Conservation (phyloP, 2,113 vertebrate genomes). For the Oreochromis niloticus region DNA sequence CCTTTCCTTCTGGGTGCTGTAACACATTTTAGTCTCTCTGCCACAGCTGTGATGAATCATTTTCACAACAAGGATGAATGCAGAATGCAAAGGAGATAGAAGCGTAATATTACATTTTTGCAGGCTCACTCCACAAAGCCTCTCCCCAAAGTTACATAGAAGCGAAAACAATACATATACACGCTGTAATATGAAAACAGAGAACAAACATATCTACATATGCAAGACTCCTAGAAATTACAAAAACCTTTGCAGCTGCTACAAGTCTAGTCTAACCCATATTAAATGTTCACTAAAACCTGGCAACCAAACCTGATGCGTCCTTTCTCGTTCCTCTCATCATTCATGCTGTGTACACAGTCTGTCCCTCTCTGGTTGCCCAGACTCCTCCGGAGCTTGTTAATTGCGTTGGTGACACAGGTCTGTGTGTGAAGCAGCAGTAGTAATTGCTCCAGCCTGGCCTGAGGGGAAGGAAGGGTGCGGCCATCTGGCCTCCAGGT, state of each 20-base stretch:
- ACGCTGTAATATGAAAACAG: not conserved
- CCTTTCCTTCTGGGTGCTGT: conserved; percentile 40
- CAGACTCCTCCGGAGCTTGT: conserved; percentile 45
- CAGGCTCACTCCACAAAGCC: not conserved
- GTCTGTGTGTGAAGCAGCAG: conserved; percentile 47
- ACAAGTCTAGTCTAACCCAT: not conserved
- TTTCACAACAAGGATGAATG: conserved; percentile 34
- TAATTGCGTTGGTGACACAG: conserved; percentile 55
- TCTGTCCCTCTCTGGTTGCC: conserved; percentile 40
- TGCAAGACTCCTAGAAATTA: not conserved
- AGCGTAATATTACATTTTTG: not conserved
- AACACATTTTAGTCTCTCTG: conserved; percentile 33
- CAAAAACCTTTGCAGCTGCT: not conserved
- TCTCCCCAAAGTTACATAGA: not conserved
- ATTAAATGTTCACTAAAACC: not conserved
- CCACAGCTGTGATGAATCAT: conserved; percentile 58
- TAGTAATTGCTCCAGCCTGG: conserved; percentile 52
- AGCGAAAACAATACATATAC: not conserved
- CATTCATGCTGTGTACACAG: conserved; percentile 51
- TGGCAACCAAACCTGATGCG: not conserved
- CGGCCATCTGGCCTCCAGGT: conserved; percentile 33
- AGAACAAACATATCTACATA: not conserved
- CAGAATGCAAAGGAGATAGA: conserved; percentile 33
- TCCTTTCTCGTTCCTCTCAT: conserved; percentile 32
- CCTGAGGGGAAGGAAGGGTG: conserved; percentile 31